Percentiles rank a stretch among this genome's conserved stretches.
Conservation (phyloP, 1,140 invertebrate species). For the Scaptomyza hsui region DNA sequence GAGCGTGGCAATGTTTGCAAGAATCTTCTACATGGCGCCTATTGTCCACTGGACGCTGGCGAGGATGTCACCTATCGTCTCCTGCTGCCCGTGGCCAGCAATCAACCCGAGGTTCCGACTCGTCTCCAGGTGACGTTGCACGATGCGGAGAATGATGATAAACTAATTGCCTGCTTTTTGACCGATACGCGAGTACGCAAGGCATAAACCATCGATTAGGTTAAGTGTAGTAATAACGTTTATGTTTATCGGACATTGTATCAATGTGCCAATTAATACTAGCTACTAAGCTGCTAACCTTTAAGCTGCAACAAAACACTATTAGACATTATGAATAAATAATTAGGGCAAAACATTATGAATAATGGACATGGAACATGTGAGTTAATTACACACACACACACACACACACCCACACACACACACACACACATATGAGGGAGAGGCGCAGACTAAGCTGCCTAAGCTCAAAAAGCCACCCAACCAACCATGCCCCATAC, state of each 20-base stretch:
- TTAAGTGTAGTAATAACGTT: background rate
- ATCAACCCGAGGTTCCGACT: conserved; percentile 66
- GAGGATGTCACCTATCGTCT: conserved; percentile 78
- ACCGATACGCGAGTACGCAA: conserved; percentile 64
- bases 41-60: conserved; percentile 70
- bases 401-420: conserved; percentile 1
- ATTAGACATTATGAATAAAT: conserved; percentile 78
- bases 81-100: conserved; percentile 45
- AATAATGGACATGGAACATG: conserved; percentile 62
- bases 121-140: conserved; percentile 60
- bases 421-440: conserved; percentile 6
- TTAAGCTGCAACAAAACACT: conserved; percentile 56
- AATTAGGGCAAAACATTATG: conserved; percentile 71
- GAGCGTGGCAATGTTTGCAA: conserved; percentile 61
- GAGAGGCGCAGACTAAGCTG: conserved; percentile 24
- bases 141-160: conserved; percentile 38
- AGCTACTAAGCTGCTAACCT: conserved; percentile 35
- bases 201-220: conserved; percentile 1
- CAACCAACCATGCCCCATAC: background rate
- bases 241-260: conserved; percentile 61
- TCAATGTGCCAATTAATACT: conserved; percentile 72
- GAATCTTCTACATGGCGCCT: conserved; percentile 68
- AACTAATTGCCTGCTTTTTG: conserved; percentile 64
- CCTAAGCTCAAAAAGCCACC: conserved; percentile 33
- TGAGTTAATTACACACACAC: conserved; percentile 59